phyloP scores from a whole-genome alignment of 2,888 invertebrate species.

The Xylota segnis region DNA sequence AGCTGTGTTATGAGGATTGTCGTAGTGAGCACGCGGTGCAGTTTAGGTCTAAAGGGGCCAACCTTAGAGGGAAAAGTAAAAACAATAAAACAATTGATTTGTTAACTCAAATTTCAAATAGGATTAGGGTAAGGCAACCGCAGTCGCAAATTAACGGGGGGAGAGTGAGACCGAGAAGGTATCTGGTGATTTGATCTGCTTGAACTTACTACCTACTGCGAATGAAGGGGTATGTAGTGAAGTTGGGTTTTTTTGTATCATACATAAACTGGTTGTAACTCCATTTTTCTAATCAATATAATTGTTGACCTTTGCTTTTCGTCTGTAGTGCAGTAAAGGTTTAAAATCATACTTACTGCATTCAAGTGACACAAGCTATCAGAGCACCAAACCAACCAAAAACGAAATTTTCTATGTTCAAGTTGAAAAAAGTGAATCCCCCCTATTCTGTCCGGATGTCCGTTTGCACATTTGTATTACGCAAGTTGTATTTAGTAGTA shows the following conservation, averaged over 20 bases:
- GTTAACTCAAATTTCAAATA: slow-evolving; percentile 75
- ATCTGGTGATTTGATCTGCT: slow-evolving; percentile 68
- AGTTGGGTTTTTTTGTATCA: slow-evolving; percentile 4
- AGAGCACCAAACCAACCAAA: no score
- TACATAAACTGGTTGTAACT: slow-evolving; percentile 20
- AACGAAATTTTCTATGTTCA: no score
- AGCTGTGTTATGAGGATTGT: slow-evolving; percentile 45
- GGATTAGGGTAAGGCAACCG: slow-evolving; percentile 68
- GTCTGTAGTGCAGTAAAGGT: no score
- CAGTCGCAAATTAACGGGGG: slow-evolving; percentile 41
- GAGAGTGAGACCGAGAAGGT: slow-evolving; percentile 34
- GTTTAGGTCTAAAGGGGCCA: slow-evolving; percentile 56
- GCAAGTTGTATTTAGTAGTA: no score
- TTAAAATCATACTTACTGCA: no score
- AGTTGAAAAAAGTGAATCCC: no score
- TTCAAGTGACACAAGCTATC: no score
- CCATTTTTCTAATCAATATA: slow-evolving; percentile 41
- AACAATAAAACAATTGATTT: slow-evolving; percentile 73
- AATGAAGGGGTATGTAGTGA: slow-evolving; percentile 19
- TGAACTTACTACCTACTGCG: slow-evolving; percentile 50
- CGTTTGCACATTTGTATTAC: no score
- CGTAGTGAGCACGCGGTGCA: slow-evolving; percentile 50
- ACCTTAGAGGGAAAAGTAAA: slow-evolving; percentile 44
- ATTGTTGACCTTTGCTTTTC: background rate
- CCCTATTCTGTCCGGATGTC: no score